A percentile compares a stretch with the other conserved stretches of the same genome.
phyloP scores from a whole-genome alignment of 37 sponge, comb jelly and placozoan species.

The Aplysina aerophoba region DNA sequence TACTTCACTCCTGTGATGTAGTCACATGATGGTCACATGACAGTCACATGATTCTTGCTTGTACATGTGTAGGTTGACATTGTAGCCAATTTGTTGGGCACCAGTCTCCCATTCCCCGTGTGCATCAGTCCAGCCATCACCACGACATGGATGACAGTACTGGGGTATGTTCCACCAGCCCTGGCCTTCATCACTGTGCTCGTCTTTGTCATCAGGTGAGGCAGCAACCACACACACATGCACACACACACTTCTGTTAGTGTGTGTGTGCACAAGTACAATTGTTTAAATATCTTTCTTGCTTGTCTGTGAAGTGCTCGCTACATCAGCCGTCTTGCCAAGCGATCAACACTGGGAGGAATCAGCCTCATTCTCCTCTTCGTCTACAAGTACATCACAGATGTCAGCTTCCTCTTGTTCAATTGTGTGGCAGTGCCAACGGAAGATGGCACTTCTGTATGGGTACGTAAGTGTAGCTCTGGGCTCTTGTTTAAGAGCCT shows the following conservation, averaged over 20 bases:
- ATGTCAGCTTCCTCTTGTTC: constrained; percentile 4
- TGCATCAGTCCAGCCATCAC: constrained; percentile 19
- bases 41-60: not conserved
- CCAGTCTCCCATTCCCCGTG: constrained; percentile 46
- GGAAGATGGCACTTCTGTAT: not conserved
- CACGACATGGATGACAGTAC: constrained; percentile 22
- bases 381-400: constrained; percentile 52
- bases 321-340: constrained; percentile 29
- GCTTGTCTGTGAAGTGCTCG: constrained; percentile 32
- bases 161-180: constrained; percentile 27
- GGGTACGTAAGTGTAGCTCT: not conserved
- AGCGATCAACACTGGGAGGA: constrained; percentile 33
- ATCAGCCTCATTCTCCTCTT: constrained; percentile 40
- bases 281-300: not conserved
- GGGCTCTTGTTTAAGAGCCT: not conserved
- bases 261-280: too few relatives aligned
- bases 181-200: constrained; percentile 43
- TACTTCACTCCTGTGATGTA: not conserved
- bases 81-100: constrained; percentile 16
- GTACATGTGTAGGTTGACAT: not conserved
- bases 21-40: not conserved
- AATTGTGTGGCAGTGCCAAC: constrained; percentile 17
- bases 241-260: too few relatives aligned
- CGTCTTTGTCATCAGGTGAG: constrained; percentile 45
- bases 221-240: too few relatives aligned